Base-by-base conservation (phyloP, 2,113 vertebrate species). In the Anseranas semipalmata region DNA sequence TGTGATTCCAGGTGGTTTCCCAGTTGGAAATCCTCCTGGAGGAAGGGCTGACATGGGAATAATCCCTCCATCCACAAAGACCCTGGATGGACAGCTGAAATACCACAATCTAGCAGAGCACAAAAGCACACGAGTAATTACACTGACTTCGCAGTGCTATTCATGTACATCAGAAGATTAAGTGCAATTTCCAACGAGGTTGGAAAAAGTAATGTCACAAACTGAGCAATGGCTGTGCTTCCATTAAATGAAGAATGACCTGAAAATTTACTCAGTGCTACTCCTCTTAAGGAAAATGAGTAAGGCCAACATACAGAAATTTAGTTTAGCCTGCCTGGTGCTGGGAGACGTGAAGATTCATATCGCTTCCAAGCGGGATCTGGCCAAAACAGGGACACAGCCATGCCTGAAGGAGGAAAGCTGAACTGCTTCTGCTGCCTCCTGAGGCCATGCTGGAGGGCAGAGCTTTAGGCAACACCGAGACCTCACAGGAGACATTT, bases 281-380 rank as follows among this genome's bases (percentile, higher is more conserved):
- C 21, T 71, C 70, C 56, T 73, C 84, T 15, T 37, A 87, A 71
- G 65, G 75, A 87, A 93, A 91, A 89, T 22, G 25, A 87, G 27
- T 67, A 37, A 72, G 48, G 74, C 89, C 87, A 71, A 94, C 59
- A 58, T 4, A 95, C 78, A 27, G 86, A 95, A 93, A 86, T 73
- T 90, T 83, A 67, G 92, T 95, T 73, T 72, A 67, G 48, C 73
- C 73, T 1, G 5, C 78, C 70, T 89, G 81, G 70, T 89, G 81
- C 77, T 65, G 41, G 67, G 72, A 68, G 81, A 75, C 45, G 24
- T 15, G 66, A 92, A 91, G 39, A 56, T 48, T 91, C 48, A 3
- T n/a, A 1, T 12, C 35, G 66, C 7, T 75, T 87, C 56, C 85
- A 85, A 85, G 84, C 17, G 48, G 91, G 87, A 92, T 84, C 70